These are phyloP conservation scores for Luscinia megarhynchos DNA, from an alignment of 2,797 vertebrate genomes.

Conservation along the genomic window DNA sequence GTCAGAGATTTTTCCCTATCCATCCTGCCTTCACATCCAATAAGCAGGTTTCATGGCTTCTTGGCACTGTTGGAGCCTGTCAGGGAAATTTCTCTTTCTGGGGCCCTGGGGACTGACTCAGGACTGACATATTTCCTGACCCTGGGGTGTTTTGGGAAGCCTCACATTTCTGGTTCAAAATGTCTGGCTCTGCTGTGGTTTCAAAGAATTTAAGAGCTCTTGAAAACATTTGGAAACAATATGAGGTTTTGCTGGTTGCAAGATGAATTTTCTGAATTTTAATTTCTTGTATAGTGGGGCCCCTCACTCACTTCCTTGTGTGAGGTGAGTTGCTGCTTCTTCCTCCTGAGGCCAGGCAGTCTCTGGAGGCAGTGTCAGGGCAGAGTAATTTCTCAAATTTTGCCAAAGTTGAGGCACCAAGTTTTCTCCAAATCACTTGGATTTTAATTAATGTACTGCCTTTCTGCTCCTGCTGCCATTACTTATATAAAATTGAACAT, in stretches of 20 bases:
- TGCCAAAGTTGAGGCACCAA: neutral
- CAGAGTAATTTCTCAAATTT: neutral
- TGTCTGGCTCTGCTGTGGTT: neutral
- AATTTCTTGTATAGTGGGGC: neutral
- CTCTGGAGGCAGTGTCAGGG: neutral
- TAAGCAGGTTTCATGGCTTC: neutral
- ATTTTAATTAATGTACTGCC: neutral
- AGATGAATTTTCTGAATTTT: neutral
- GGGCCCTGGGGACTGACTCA: neutral
- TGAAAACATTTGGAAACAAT: neutral
- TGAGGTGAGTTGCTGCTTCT: neutral
- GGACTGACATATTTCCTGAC: neutral
- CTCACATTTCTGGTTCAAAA: neutral
- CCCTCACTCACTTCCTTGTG: neutral
- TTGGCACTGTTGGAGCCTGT: neutral
- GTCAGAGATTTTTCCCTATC: neutral
- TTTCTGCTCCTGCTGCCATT: neutral
- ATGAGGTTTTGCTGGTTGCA: neutral
- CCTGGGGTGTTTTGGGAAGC: neutral
- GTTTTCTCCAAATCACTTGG: neutral
- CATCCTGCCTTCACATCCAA: neutral
- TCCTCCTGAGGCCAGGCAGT: neutral
- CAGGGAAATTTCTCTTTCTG: neutral
- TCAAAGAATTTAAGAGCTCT: neutral
- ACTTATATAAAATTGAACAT: neutral